Base-by-base conservation (phyloP, 1,140 invertebrate genomes). In the Meloidogyne hapla region DNA sequence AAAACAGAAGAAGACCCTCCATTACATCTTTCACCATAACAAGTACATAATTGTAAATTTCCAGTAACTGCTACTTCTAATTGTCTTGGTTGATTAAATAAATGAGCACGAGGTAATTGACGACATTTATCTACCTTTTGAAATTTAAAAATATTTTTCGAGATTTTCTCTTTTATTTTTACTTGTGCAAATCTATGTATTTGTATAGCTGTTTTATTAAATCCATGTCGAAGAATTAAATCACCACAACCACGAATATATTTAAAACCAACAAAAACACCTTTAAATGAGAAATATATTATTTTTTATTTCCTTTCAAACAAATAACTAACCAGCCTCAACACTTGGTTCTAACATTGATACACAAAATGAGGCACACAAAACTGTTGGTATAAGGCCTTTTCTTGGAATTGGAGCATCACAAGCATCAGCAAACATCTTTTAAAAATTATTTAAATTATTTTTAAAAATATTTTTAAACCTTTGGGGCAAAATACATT, bases 221-320 rank as follows among this genome's bases (percentile, higher is more conserved):
- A 85, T 9, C 80, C 85, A 56, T 87, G 78, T 48, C 77, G 67
- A 28, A 85, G 71, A 13, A 85, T 78, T 61, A 81, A 61, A 62
- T 85, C 80, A 13, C 81, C 66, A 74, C 84, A 85, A 15, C 84
- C 84, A 15, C 84, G 75, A 64, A 85, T 85, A 64, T 87, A 85
- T 74, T 85, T 85, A 67, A 83, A 87, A 21, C 84, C 85, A 18
- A 87, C 73, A 75, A 85, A 85, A 10, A 85, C 81, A 23, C 84
- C 84, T 85, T 26, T 48, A 81, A 69, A n/a, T n/a, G n/a, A n/a
- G n/a, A 63, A n/a, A 13, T 3, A 61, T 76, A 26, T 48, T 42
- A 77, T 76, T 15, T 76, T 48, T 21, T 23, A 38, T 18, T 73
- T 25, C 25, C 10, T 23, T 38, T 38, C 9, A 26, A 25, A 8